Evolutionary conservation across 1,140 invertebrate species (phyloP), one percentile per base, ranked within the genome.

Genomic region (Drosophila ironensis): DNA sequence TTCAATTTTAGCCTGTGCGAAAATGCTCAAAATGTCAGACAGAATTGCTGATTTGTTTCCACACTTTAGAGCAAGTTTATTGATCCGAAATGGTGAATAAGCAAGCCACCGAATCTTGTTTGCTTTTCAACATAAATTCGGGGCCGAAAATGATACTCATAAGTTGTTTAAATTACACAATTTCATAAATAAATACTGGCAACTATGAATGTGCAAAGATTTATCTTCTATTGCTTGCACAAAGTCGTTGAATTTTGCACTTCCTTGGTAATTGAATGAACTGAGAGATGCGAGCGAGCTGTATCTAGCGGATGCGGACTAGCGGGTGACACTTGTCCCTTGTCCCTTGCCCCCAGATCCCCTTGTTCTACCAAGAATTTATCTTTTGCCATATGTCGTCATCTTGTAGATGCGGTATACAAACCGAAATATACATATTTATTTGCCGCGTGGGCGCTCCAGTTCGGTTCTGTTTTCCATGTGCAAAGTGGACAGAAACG

Each of bases 371-470:
- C 19, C 16, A 9, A 19, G 1, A 20, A 14, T 33, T 7, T 22
- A 5, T 45, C 20, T 28, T 17, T 47, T 33, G 12, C 35, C 14
- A 9, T 24, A 54, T 67, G 60, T 73, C 47, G 14, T 67, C 67
- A 71, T 53, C 72, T 76, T 57, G 35, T 56, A 56, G 64, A 75
- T 75, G n/a, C n/a, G n/a, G n/a, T n/a, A 56, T 50, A 35, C 33
- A 17, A 37, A 37, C 4, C 33, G 42, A 52, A 63, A 53, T n/a
- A n/a, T n/a, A 59, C 38, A 60, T 68, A 53, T 52, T 28, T 52
- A 53, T 66, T 53, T 52, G 54, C 50, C 25, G 54, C 46, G 64
- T 69, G 63, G 51, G 63, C 45, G 42, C 41, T 57, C 37, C 50
- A 69, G 38, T 52, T 67, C 35, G 3, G 44, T 28, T 41, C 24